Evolutionary conservation across 1,140 invertebrate species (phyloP).

Genomic region (Lordiphosa collinella): DNA sequence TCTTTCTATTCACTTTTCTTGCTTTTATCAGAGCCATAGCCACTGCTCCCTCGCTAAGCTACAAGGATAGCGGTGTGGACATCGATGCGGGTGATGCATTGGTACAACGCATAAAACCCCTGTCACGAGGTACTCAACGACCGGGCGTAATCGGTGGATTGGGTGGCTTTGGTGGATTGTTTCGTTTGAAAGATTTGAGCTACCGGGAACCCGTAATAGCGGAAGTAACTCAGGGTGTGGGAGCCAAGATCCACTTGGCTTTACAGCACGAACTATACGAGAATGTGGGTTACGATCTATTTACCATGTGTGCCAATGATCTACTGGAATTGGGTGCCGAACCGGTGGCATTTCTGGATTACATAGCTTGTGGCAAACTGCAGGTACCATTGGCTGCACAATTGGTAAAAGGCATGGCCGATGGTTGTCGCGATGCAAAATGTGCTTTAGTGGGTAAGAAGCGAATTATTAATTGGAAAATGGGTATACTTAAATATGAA

Average conservation of each 20-base stretch:
- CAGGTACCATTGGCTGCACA: constrained; percentile 87
- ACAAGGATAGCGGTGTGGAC: constrained; percentile 95
- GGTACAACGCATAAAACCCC: constrained; percentile 90
- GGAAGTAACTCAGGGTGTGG: constrained; percentile 94
- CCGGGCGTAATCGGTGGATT: constrained; percentile 89
- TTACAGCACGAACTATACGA: constrained; percentile 88
- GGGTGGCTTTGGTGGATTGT: constrained; percentile 96
- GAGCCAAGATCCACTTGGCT: constrained; percentile 95
- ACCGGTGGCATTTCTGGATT: constrained; percentile 97
- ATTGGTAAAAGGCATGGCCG: constrained; percentile 91
- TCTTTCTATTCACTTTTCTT: not conserved
- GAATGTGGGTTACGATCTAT: constrained; percentile 95
- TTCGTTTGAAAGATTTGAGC: constrained; percentile 87
- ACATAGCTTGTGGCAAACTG: constrained; percentile 94
- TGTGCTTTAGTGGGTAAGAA: constrained; percentile 92
- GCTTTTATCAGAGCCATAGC: constrained; percentile 54
- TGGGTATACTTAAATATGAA: not conserved
- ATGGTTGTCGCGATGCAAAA: constrained; percentile 91
- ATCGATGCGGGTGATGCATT: constrained; percentile 94
- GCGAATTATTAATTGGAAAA: not conserved
- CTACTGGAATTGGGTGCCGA: constrained; percentile 96
- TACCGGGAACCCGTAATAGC: constrained; percentile 90
- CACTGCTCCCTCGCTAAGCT: constrained; percentile 84
- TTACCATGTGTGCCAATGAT: constrained; percentile 99
- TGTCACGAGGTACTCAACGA: constrained; percentile 85